Percentiles rank a stretch among this genome's conserved stretches.
phyloP scores from a whole-genome alignment of 2,113 vertebrate genomes.

The Barnardius zonarius region DNA sequence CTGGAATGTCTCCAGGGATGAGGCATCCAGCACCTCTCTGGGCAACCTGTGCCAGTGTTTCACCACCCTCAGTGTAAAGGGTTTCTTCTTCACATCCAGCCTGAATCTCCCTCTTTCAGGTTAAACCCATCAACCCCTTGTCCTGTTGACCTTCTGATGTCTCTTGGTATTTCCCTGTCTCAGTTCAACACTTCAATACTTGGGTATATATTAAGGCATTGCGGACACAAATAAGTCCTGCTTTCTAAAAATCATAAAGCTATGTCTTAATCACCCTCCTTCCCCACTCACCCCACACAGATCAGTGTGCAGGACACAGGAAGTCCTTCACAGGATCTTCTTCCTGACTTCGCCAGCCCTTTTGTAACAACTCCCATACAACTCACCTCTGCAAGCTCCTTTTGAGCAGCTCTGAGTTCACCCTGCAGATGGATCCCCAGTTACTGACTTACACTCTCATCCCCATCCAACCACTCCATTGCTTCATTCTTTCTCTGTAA shows the following conservation, averaged over 20 bases:
- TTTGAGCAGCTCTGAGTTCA: background rate
- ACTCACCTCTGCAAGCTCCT: background rate
- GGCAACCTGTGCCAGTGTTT: background rate
- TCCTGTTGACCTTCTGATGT: background rate
- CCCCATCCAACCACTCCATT: background rate
- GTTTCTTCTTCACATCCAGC: background rate
- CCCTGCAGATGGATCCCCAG: background rate
- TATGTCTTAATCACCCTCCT: background rate
- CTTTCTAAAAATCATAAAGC: background rate
- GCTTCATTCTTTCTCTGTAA: background rate
- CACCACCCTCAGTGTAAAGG: background rate
- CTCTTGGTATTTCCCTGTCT: fast-evolving
- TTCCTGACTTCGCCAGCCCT: background rate
- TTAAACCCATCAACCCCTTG: background rate
- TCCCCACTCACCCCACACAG: background rate
- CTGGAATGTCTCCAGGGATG: background rate
- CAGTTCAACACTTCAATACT: background rate
- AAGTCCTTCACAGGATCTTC: background rate
- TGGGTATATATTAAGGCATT: fast-evolving
- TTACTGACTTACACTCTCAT: background rate
- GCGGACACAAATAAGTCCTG: background rate
- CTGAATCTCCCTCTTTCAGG: background rate
- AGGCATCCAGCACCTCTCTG: background rate
- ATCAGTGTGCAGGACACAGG: background rate
- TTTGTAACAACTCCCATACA: background rate